Conservation (phyloP, 2,888 invertebrate genomes). For the Philereme transversata region DNA sequence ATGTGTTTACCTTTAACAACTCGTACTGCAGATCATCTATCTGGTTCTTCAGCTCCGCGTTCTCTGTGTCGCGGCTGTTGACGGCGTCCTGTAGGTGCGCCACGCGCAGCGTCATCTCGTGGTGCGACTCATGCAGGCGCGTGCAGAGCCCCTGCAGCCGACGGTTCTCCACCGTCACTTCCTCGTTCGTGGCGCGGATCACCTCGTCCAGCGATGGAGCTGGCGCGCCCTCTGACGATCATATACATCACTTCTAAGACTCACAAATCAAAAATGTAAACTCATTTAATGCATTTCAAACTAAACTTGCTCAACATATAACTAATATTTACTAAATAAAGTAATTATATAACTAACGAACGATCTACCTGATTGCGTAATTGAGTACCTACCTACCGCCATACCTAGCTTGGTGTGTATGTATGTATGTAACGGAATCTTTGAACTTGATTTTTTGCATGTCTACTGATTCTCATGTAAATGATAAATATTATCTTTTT, state of each 20-base stretch:
- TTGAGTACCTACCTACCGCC: no score
- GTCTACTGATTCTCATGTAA: no score
- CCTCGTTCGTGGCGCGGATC: conserved; percentile 92
- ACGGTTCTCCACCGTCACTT: conserved; percentile 95
- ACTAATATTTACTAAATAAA: no score
- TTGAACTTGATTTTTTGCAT: no score
- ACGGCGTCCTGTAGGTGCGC: conserved; percentile 94
- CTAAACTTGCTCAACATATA: no score
- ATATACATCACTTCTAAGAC: neutral
- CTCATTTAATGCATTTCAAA: no score
- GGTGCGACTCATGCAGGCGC: conserved; percentile 95
- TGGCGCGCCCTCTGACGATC: conserved; percentile 81
- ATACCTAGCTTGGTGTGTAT: no score
- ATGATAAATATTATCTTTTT: no score
- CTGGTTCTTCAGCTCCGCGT: conserved; percentile 97
- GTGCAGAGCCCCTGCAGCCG: conserved; percentile 96
- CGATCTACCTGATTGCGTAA: no score
- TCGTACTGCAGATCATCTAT: conserved; percentile 98
- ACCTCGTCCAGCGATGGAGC: conserved; percentile 91
- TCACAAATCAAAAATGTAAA: no score
- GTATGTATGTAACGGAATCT: no score
- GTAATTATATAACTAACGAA: no score
- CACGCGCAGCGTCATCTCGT: conserved; percentile 95
- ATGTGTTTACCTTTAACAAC: conserved; percentile 86
- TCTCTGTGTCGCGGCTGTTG: conserved; percentile 96